Evolutionary conservation across 2,888 invertebrate species (phyloP).

Genomic region (Willowsia nigromaculata): DNA sequence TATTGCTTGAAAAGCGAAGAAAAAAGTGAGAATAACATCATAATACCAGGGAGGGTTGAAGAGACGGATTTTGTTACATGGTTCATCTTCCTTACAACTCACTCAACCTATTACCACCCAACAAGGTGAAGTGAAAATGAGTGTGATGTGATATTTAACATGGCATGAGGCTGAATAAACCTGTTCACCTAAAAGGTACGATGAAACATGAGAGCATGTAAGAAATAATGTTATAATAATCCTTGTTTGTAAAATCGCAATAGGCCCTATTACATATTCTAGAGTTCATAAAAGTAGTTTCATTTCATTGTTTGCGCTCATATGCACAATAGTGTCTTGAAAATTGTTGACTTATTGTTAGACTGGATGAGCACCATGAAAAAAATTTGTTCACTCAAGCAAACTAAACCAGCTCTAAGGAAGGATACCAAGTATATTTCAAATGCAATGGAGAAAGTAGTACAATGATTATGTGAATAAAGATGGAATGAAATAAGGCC

Average conservation of each 20-base stretch:
- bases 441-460: conserved; percentile 10
- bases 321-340: conserved; percentile 4
- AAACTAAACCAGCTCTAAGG: neutral
- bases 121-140: neutral
- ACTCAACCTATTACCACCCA: neutral
- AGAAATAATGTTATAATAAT: conserved; percentile 8
- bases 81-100: neutral
- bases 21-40: neutral
- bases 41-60: neutral
- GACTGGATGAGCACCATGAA: conserved; percentile 6
- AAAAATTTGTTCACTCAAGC: conserved; percentile 5
- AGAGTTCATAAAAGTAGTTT: neutral
- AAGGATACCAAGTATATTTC: neutral
- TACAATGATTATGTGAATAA: conserved; percentile 2
- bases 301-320: conserved; percentile 12
- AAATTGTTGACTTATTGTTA: conserved; percentile 15
- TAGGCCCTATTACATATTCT: neutral
- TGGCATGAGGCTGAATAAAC: neutral
- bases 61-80: neutral
- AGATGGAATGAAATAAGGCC: conserved; percentile 6
- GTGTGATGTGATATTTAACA: conserved; percentile 28
- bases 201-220: neutral
- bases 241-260: too few relatives aligned
- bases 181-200: neutral
- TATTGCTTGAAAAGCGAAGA: neutral